Evolutionary conservation across 2,113 vertebrate species (phyloP).

Genomic region (Ciconia maguari): DNA sequence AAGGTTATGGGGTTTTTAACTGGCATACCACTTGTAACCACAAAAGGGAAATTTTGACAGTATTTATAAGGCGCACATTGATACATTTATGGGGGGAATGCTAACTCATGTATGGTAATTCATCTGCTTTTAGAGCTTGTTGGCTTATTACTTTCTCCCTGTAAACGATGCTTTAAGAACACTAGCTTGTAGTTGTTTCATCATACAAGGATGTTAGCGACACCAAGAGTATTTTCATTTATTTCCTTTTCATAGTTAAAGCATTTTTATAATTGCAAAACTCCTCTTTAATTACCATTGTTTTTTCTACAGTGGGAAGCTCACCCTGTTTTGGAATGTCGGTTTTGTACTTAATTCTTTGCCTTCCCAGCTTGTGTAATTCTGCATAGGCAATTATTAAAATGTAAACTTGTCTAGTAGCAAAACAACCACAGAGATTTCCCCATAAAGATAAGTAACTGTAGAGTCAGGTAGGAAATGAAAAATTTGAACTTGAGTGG

Average conservation of each 20-base stretch:
- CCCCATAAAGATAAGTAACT: not conserved
- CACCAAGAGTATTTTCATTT: conserved; percentile 5
- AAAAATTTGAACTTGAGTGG: not conserved
- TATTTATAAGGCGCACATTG: not conserved
- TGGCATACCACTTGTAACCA: not conserved
- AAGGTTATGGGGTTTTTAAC: not conserved
- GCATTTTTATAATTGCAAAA: conserved; percentile 26
- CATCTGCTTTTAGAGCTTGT: not conserved
- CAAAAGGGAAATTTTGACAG: not conserved
- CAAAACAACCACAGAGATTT: not conserved
- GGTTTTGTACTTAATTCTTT: conserved; percentile 19
- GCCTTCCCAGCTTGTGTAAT: not conserved
- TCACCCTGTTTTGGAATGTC: conserved; percentile 2
- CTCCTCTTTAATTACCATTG: conserved; percentile 2
- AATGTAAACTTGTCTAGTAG: not conserved
- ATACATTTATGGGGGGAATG: not conserved
- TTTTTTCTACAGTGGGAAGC: conserved; percentile 6
- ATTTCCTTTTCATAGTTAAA: not conserved
- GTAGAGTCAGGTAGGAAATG: not conserved
- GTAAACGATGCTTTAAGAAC: not conserved
- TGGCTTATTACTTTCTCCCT: not conserved
- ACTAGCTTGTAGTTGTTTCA: not conserved
- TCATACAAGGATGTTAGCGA: not conserved
- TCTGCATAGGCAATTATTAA: not conserved
- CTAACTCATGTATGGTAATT: not conserved